phyloP scores from a whole-genome alignment of 2,113 vertebrate species.

The Prietella phreatophila region DNA sequence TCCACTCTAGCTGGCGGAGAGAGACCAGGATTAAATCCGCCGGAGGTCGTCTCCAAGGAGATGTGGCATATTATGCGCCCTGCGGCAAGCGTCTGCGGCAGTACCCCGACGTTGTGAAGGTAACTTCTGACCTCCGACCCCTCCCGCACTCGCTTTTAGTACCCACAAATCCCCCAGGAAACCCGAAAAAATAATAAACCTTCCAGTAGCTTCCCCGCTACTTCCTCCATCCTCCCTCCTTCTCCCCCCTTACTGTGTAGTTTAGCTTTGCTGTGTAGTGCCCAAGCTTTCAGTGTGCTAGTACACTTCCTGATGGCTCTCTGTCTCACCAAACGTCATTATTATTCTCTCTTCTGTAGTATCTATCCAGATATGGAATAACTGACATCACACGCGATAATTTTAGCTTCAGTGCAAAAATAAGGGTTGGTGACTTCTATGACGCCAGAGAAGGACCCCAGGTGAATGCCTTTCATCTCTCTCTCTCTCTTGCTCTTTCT shows the following conservation, averaged over 20 bases:
- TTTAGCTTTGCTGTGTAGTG: conserved; percentile 48
- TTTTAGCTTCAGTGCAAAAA: conserved; percentile 99
- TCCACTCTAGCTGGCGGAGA: conserved; percentile 85
- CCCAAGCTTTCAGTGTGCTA: conserved; percentile 51
- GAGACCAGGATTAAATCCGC: conserved; percentile 91
- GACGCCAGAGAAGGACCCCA: conserved; percentile 99
- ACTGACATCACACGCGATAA: conserved; percentile 99
- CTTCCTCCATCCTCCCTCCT: conserved; percentile 28
- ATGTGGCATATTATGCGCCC: conserved; percentile 92
- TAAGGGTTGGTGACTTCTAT: conserved; percentile 99
- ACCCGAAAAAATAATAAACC: background rate
- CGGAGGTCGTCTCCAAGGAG: conserved; percentile 87
- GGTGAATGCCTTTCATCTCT: conserved; percentile 86
- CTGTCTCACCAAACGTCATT: conserved; percentile 68
- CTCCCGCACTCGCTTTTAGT: conserved; percentile 15
- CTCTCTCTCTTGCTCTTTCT: conserved; percentile 60
- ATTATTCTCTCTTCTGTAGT: conserved; percentile 94
- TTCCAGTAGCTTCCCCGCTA: conserved; percentile 4
- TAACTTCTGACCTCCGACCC: conserved; percentile 59
- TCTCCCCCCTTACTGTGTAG: conserved; percentile 45
- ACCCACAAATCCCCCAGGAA: conserved; percentile 24
- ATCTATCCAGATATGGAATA: conserved; percentile 99
- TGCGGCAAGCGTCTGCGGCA: conserved; percentile 97
- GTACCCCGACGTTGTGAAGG: conserved; percentile 98
- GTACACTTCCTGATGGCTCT: conserved; percentile 54